Percentiles rank a stretch among this genome's conserved stretches.
These are phyloP conservation scores for Spodoptera littoralis DNA, from an alignment of 2,888 invertebrate species.

Conservation along the genomic window DNA sequence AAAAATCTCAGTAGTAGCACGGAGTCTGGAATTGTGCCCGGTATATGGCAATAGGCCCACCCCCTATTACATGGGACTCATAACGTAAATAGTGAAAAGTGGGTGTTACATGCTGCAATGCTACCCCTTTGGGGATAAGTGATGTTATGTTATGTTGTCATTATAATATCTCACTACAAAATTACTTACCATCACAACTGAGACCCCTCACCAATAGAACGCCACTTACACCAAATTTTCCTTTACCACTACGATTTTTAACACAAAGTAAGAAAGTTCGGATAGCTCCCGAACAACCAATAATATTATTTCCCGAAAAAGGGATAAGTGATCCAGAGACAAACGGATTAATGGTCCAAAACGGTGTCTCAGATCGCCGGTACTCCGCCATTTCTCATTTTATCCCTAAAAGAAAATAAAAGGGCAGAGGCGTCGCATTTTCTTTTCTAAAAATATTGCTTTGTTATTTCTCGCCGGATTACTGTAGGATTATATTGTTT, in stretches of 20 bases:
- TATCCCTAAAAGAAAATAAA: slow-evolving; percentile 18
- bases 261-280: slow-evolving; percentile 20
- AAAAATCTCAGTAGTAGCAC: too few relatives aligned
- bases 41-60: too few relatives aligned
- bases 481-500: slow-evolving; percentile 16
- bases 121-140: too few relatives aligned
- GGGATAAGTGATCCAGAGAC: slow-evolving; percentile 47
- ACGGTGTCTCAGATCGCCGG: slow-evolving; percentile 30
- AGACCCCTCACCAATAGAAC: slow-evolving; percentile 5
- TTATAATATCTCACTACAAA: too few relatives aligned
- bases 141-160: too few relatives aligned
- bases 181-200: too few relatives aligned
- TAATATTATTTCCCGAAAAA: slow-evolving; percentile 44
- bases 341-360: slow-evolving; percentile 50
- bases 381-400: slow-evolving; percentile 44
- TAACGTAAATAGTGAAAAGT: too few relatives aligned
- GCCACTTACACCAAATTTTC: slow-evolving; percentile 4
- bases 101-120: too few relatives aligned
- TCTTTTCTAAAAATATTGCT: slow-evolving; percentile 13
- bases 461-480: slow-evolving; percentile 4
- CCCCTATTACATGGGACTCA: too few relatives aligned
- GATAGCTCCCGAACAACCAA: slow-evolving; percentile 27
- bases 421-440: slow-evolving; percentile 3
- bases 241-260: slow-evolving; percentile 31
- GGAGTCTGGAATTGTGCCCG: too few relatives aligned